These are phyloP conservation scores for Phyllostomus discolor DNA, from an alignment of 2,113 vertebrate species.

Conservation along the genomic window DNA sequence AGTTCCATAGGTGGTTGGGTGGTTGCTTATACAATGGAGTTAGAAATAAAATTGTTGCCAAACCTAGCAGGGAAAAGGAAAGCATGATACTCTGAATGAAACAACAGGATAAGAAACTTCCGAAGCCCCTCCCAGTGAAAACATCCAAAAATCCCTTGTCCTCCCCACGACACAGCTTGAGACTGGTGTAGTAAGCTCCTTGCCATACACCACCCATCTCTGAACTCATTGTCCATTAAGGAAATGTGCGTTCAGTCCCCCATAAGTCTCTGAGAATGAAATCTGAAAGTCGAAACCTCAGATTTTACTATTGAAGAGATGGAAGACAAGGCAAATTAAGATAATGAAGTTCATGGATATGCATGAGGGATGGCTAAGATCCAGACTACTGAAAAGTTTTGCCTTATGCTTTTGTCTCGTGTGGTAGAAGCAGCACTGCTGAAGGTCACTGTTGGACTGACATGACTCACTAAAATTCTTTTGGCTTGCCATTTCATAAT, in stretches of 20 bases:
- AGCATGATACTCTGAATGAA: background rate
- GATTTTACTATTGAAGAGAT: background rate
- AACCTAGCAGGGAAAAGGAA: background rate
- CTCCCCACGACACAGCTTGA: background rate
- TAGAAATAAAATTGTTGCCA: background rate
- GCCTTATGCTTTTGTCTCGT: background rate
- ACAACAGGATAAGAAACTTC: background rate
- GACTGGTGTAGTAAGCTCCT: background rate
- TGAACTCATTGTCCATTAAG: background rate
- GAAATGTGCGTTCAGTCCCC: background rate
- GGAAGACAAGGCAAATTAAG: background rate
- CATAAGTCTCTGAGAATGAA: background rate
- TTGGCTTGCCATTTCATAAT: background rate
- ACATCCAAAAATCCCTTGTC: background rate
- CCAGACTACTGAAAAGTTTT: background rate
- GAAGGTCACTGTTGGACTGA: background rate
- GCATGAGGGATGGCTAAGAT: background rate
- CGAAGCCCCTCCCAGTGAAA: background rate
- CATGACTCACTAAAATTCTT: background rate
- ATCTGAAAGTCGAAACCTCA: background rate
- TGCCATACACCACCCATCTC: background rate
- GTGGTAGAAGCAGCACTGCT: background rate
- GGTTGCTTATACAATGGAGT: background rate
- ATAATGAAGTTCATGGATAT: background rate
- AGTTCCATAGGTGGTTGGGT: background rate